phyloP scores from a whole-genome alignment of 2,888 invertebrate genomes.

The Yponomeuta sedellus region DNA sequence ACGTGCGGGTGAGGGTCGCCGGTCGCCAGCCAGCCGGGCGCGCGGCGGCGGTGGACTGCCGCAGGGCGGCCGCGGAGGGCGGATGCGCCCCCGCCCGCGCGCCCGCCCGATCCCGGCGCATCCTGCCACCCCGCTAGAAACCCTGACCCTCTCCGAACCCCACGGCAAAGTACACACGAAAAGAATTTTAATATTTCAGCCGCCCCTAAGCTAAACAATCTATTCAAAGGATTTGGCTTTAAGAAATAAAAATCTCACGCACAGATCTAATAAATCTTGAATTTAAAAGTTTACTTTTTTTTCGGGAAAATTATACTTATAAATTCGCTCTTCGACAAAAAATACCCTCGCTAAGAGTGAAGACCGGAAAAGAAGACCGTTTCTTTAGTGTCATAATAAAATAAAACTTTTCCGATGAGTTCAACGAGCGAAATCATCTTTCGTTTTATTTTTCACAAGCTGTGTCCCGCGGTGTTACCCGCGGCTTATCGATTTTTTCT shows the following conservation, averaged over 20 bases:
- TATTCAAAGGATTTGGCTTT: too few relatives aligned
- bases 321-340: too few relatives aligned
- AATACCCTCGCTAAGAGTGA: too few relatives aligned
- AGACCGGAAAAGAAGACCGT: too few relatives aligned
- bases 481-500: too few relatives aligned
- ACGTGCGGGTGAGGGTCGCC: background rate
- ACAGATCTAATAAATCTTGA: background rate
- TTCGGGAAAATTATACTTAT: background rate
- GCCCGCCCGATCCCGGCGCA: constrained; percentile 52
- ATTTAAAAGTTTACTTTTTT: background rate
- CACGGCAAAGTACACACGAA: background rate
- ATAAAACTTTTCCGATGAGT: too few relatives aligned
- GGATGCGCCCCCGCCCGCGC: constrained; percentile 32
- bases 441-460: too few relatives aligned
- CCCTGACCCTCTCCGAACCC: constrained; percentile 27
- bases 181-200: constrained; percentile 12
- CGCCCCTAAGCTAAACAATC: constrained; percentile 22
- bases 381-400: too few relatives aligned
- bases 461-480: too few relatives aligned
- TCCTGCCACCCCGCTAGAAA: constrained; percentile 45
- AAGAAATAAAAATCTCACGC: constrained; percentile 11
- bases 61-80: constrained; percentile 74
- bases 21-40: constrained; percentile 46
- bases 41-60: constrained; percentile 70
- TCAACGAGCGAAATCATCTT: too few relatives aligned